Conservation (phyloP, 2,113 vertebrate genomes). For the Anarhynchus alexandrinus region DNA sequence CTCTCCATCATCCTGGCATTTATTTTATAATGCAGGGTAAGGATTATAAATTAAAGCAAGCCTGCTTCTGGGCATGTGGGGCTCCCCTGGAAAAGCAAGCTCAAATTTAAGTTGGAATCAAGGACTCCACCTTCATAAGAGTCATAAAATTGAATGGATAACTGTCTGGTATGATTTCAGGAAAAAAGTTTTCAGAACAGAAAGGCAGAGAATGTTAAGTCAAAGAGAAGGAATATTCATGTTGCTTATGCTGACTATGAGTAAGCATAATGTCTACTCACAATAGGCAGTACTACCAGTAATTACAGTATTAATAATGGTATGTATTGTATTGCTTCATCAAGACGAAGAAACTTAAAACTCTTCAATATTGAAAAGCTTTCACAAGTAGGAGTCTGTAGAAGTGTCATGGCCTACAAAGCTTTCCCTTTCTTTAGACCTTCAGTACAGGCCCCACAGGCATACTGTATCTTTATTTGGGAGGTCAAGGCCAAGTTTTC, state of each 20-base stretch:
- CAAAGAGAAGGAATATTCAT: background rate
- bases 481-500: background rate
- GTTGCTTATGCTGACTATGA: background rate
- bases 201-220: background rate
- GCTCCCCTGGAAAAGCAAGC: background rate
- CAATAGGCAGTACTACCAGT: background rate
- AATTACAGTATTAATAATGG: background rate
- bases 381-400: background rate
- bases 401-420: background rate
- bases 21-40: constrained; percentile 3
- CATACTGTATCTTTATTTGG: background rate
- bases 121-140: background rate
- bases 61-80: background rate
- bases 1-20: constrained; percentile 21
- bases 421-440: background rate
- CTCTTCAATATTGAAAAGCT: background rate
- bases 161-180: background rate
- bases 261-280: background rate
- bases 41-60: constrained; percentile 22
- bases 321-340: background rate
- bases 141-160: background rate
- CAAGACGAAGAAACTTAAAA: background rate
- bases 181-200: background rate
- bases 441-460: background rate
- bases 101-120: background rate